Conservation (phyloP, 2,888 invertebrate genomes). For the Helobdella robusta region DNA sequence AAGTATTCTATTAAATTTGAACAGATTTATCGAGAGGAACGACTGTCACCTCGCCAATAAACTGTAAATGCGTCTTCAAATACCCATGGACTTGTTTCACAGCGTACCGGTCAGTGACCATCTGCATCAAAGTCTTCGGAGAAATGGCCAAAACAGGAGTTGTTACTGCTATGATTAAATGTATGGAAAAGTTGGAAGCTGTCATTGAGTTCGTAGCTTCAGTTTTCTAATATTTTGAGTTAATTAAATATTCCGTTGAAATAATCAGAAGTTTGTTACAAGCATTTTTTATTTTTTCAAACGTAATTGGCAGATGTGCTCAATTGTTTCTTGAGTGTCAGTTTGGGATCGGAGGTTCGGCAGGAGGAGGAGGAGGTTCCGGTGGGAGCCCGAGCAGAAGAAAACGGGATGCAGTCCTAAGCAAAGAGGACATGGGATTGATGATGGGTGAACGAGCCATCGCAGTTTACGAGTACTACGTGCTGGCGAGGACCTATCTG, state of each 20-base stretch:
- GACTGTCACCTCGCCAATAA: not conserved
- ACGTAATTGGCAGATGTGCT: not conserved
- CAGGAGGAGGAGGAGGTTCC: too few relatives aligned
- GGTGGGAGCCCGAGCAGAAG: too few relatives aligned
- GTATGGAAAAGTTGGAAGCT: not conserved
- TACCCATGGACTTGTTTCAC: not conserved
- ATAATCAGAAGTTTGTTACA: not conserved
- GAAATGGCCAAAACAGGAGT: not conserved
- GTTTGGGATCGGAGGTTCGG: not conserved
- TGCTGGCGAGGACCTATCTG: conserved; percentile 6
- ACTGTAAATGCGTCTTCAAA: conserved; percentile 10
- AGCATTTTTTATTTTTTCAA: not conserved
- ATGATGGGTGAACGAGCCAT: conserved; percentile 4
- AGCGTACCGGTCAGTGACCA: not conserved
- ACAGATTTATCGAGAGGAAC: not conserved
- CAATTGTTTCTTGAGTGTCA: conserved; percentile 10
- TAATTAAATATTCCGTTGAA: not conserved
- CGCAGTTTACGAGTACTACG: conserved; percentile 14
- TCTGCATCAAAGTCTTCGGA: not conserved
- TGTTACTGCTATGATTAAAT: not conserved
- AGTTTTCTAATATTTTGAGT: not conserved
- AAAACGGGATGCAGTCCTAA: conserved; percentile 10
- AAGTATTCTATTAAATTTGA: too few relatives aligned
- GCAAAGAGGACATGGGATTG: conserved; percentile 16
- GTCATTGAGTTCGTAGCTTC: not conserved